Percentiles rank a stretch among this genome's conserved stretches.
Conservation (phyloP, 1,140 invertebrate species). For the Nymphalis io region DNA sequence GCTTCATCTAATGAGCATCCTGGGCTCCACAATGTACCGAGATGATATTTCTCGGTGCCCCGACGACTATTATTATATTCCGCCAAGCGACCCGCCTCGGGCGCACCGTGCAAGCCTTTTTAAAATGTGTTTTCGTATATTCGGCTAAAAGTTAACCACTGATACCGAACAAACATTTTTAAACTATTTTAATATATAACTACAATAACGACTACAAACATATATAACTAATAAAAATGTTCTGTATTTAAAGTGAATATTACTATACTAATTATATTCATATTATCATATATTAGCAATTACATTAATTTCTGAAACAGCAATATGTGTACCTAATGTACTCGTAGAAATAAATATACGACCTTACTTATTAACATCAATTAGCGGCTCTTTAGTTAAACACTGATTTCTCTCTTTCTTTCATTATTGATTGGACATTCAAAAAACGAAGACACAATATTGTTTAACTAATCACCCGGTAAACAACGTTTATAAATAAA, state of each 20-base stretch:
- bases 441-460: too few relatives aligned
- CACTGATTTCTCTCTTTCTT: too few relatives aligned
- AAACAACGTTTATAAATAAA: too few relatives aligned
- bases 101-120: conserved; percentile 65
- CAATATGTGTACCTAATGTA: too few relatives aligned
- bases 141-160: conserved; percentile 57
- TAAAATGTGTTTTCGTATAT: conserved; percentile 68
- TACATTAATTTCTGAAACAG: too few relatives aligned
- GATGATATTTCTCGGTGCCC: conserved; percentile 69
- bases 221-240: not conserved
- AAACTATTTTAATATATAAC: conserved; percentile 7
- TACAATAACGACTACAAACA: not conserved
- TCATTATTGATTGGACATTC: too few relatives aligned
- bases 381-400: too few relatives aligned
- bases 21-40: conserved; percentile 72
- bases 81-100: conserved; percentile 54
- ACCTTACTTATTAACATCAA: too few relatives aligned
- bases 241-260: not conserved
- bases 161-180: conserved; percentile 50
- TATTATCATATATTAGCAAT: too few relatives aligned
- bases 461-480: too few relatives aligned
- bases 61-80: conserved; percentile 74
- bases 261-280: not conserved
- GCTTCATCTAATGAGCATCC: conserved; percentile 76
- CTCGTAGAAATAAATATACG: too few relatives aligned